phyloP scores from a whole-genome alignment of 2,888 invertebrate species.

The Panzeria rudis region DNA sequence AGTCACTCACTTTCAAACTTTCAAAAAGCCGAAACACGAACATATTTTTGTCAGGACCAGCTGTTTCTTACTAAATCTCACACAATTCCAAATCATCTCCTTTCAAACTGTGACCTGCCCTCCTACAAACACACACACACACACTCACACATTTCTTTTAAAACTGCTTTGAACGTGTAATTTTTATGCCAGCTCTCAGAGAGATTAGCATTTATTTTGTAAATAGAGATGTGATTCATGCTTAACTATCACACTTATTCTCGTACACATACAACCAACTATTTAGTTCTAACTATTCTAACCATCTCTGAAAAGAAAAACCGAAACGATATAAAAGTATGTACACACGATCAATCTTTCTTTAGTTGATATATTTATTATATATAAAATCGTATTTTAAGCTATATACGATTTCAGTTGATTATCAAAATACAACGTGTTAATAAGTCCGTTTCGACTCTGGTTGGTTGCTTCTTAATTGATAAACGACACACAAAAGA shows the following conservation, averaged over 20 bases:
- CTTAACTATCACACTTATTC: slow-evolving; percentile 38
- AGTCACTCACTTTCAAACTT: too few relatives aligned
- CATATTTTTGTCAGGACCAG: too few relatives aligned
- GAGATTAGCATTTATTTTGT: slow-evolving; percentile 5
- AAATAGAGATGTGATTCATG: slow-evolving; percentile 15
- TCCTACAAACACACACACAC: neutral
- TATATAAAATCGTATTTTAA: slow-evolving; percentile 57
- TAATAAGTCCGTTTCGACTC: slow-evolving; percentile 61
- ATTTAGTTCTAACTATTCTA: slow-evolving; percentile 15
- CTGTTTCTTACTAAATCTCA: neutral
- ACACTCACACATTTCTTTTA: neutral
- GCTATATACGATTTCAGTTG: slow-evolving; percentile 67
- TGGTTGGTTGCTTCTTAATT: slow-evolving; percentile 34
- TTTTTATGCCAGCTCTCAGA: neutral
- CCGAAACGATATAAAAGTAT: neutral
- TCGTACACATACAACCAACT: neutral
- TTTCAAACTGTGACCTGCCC: neutral
- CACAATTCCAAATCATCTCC: neutral
- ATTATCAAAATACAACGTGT: slow-evolving; percentile 67
- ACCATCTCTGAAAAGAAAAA: neutral
- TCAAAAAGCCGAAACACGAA: too few relatives aligned
- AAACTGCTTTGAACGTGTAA: slow-evolving; percentile 4
- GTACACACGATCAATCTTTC: slow-evolving; percentile 11
- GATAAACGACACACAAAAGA: slow-evolving; percentile 27
- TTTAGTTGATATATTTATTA: slow-evolving; percentile 18